Conservation (phyloP, 2,113 vertebrate species). For the Potamarius usumacintae region DNA sequence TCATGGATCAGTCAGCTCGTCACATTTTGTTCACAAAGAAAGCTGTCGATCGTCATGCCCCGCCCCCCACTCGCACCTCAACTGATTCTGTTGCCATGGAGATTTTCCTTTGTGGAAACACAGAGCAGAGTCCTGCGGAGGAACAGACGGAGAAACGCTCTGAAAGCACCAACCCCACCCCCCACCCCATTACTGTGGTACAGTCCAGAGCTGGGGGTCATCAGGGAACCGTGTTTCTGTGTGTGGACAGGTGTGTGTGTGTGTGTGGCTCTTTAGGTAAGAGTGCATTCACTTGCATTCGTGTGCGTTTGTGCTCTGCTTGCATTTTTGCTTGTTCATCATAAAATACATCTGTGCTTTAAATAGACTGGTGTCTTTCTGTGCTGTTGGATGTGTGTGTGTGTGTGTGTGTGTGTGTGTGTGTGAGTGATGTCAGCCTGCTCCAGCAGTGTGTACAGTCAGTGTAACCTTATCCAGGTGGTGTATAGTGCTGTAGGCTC, state of each 20-base stretch:
- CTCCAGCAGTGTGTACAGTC: neutral
- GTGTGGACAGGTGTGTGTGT: neutral
- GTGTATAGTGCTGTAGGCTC: constrained; percentile 1
- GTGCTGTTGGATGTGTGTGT: constrained; percentile 24
- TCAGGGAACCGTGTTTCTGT: neutral
- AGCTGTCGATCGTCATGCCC: neutral
- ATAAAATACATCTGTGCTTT: neutral
- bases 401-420: constrained; percentile 17
- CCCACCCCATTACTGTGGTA: neutral
- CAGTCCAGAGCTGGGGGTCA: neutral
- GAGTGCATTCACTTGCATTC: neutral
- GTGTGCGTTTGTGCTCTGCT: constrained; percentile 16
- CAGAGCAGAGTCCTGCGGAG: neutral
- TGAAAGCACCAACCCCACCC: neutral
- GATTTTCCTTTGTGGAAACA: constrained; percentile 24
- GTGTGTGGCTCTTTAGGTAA: neutral
- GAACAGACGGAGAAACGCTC: neutral
- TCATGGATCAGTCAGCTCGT: neutral
- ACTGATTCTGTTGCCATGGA: constrained; percentile 32
- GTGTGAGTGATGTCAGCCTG: constrained; percentile 13
- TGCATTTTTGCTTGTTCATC: neutral
- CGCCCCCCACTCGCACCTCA: neutral
- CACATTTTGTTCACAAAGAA: neutral
- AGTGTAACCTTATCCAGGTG: constrained; percentile 16
- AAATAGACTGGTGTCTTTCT: neutral